Evolutionary conservation across 2,113 vertebrate species (phyloP).

Genomic region (Anarhynchus alexandrinus): DNA sequence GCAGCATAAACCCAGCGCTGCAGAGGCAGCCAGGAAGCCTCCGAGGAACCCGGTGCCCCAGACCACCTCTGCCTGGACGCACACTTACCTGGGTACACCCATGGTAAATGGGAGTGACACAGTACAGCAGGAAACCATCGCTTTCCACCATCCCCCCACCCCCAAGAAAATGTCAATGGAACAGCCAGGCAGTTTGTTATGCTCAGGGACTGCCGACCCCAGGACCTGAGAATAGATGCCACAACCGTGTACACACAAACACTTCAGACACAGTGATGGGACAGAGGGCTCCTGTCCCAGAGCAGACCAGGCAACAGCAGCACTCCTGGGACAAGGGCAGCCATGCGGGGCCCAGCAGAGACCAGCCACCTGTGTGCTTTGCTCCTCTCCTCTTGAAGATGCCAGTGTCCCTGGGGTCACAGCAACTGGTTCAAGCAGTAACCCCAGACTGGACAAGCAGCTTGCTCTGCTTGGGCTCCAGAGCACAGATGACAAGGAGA

Average conservation of each 20-base stretch:
- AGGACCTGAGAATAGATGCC: background rate
- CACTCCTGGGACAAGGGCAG: background rate
- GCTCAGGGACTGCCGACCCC: background rate
- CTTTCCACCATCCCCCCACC: background rate
- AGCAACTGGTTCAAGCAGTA: background rate
- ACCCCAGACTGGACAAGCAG: background rate
- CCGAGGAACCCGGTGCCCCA: background rate
- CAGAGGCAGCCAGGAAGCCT: background rate
- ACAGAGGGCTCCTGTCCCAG: background rate
- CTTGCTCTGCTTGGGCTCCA: background rate
- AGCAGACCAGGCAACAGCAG: background rate
- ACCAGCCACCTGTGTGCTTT: background rate
- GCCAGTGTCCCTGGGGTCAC: background rate
- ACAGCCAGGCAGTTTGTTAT: background rate
- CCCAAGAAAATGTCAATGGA: background rate
- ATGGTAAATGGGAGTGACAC: background rate
- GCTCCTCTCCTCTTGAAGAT: background rate
- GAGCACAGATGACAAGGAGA: background rate
- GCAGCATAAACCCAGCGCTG: conserved; percentile 44
- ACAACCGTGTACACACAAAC: background rate
- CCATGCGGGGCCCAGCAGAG: background rate
- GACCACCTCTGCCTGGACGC: conserved; percentile 8
- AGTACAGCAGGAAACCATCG: conserved; percentile 28
- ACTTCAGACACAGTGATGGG: background rate
- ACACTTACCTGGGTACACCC: conserved; percentile 65